Evolutionary conservation across 2,888 invertebrate species (phyloP), one percentile per base, ranked within the genome.

Genomic region (Pachliopta kotzebuea): DNA sequence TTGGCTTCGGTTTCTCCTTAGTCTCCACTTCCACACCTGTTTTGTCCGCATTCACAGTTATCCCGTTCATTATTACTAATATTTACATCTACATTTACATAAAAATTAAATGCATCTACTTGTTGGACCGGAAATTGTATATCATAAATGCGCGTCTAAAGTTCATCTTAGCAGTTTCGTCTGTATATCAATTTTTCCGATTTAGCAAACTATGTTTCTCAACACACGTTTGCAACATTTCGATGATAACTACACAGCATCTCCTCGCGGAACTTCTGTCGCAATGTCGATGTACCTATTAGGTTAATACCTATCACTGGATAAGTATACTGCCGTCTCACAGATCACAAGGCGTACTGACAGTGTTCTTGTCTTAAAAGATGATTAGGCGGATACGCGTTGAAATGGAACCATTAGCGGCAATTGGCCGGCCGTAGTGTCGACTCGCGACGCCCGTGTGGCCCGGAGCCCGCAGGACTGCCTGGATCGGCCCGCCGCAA

Each of bases 301-400:
- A 31, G 18, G 24, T 56, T 42, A 20, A 50, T 45, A 18, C 31
- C 24, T 31, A 7, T 59, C 59, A 62, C 55, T 56, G 45, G 52
- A 56, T 63, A 63, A 71, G 74, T 74, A 72, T 74, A 76, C 74
- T 67, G 69, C 64, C 69, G 70, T 72, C 80, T 77, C 77, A 75
- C 80, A 76, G 73, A 77, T 75, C 75, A 70, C 76, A 70, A 76
- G 75, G 76, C 75, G 77, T 80, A 88, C 88, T 87, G 84, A 73
- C 79, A 77, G 80, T 82, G 79, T 80, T 81, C 78, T 87, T 89
- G 88, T 89, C 89, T 90, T 88, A 85, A 79, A 79, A 82, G 82
- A 80, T 83, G 83, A 86, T 84, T 86, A 86, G 79, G 82, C 88
- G 90, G 90, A 90, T 88, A 86, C 87, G 83, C 83, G 83, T 85